Base-by-base conservation (phyloP, 2,113 vertebrate species). In the Chlamydotis undulata region DNA sequence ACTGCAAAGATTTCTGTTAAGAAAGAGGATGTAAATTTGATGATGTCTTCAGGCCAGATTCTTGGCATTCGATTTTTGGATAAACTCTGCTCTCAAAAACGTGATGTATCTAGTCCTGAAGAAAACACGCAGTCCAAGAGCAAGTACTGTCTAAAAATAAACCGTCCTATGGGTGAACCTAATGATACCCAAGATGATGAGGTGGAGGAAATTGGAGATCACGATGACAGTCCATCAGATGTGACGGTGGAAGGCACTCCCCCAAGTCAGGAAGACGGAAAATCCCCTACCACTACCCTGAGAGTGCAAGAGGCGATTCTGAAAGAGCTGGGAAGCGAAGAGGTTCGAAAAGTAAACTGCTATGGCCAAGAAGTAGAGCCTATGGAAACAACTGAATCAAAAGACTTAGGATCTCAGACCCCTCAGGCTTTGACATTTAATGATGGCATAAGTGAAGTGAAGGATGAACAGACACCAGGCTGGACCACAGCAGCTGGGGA, bases 1-100 rank as follows among this genome's bases (percentile, higher is more conserved):
- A 99, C 99, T 0, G 98, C 99, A 3, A 99, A 99, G 97, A 99
- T 99, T 94, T 99, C 99, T 3, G 99, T 99, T 70, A 99, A 99
- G 96, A 99, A 99, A 89, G 99, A 99, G 90, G 99, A 99, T 89
- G 99, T 99, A 37, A 99, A 99, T 97, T 97, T 99, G 82, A 99
- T 99, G 99, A 99, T 99, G 99, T 99, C 99, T 45, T 99, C 99
- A 1, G 99, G 99, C 37, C 99, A 99, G 97, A 99, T 99, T 74
- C 99, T 99, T 0, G 99, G 99, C 16, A 99, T 99, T 93, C 98
- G 99, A 29, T 99, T 99, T 97, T 98, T 99, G 59, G 99, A 99
- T 97, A 99, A 99, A 95, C 99, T 99, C 49, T 99, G 99, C 96
- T 98, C 99, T 45, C 99, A 99, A 93, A 99, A 99, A 93, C 98